phyloP scores from a whole-genome alignment of 2,888 invertebrate genomes.

The Eilema sororculum region DNA sequence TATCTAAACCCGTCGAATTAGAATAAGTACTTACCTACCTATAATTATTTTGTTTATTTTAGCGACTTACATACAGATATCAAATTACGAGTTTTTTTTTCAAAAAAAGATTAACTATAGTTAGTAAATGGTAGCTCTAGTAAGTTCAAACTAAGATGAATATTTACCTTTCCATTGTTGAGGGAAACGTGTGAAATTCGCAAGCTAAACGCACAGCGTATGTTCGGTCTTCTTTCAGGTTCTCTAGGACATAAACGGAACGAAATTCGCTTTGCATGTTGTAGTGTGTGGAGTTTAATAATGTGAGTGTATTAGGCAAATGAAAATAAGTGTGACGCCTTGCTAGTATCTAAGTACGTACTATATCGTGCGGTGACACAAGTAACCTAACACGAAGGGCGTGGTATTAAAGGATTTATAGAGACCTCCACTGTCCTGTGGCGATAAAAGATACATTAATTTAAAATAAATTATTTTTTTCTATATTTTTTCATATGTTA shows the following conservation, averaged over 20 bases:
- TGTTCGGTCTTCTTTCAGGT: slow-evolving; percentile 14
- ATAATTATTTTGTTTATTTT: no score
- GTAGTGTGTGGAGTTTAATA: background rate
- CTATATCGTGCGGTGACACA: no score
- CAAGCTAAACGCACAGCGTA: slow-evolving; percentile 61
- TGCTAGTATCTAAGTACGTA: no score
- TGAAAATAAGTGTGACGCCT: background rate
- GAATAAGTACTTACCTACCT: background rate
- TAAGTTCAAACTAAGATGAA: background rate
- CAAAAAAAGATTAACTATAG: no score
- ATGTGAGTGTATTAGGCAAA: background rate
- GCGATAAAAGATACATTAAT: background rate
- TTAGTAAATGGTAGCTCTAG: background rate
- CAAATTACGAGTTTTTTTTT: no score
- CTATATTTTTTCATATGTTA: background rate
- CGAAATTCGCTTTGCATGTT: slow-evolving; percentile 48
- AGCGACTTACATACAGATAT: no score
- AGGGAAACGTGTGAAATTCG: slow-evolving; percentile 55
- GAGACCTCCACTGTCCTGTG: background rate
- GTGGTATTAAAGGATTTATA: no score
- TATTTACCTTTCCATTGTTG: slow-evolving; percentile 57
- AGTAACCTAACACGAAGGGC: no score
- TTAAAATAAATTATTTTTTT: background rate
- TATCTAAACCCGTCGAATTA: background rate
- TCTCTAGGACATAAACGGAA: slow-evolving; percentile 22